phyloP scores from a whole-genome alignment of 1,140 invertebrate genomes.

The Steinernema feltiae region DNA sequence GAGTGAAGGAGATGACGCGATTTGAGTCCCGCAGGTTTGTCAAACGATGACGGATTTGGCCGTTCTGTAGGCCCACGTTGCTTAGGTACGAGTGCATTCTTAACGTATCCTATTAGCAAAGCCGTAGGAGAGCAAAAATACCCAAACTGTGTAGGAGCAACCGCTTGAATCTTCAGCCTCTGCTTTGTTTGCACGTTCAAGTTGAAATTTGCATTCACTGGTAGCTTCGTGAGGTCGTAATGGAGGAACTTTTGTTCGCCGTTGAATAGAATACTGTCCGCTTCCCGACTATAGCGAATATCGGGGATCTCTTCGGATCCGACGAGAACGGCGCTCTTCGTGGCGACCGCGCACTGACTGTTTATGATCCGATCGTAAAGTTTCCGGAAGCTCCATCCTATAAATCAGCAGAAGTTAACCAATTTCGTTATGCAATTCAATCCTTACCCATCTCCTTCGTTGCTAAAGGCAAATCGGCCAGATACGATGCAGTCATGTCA shows the following conservation, averaged over 20 bases:
- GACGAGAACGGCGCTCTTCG: neutral
- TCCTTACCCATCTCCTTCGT: neutral
- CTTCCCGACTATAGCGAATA: neutral
- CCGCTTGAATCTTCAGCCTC: neutral
- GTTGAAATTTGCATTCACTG: neutral
- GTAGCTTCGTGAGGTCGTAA: neutral
- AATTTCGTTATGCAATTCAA: too few species aligned
- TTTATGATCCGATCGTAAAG: neutral
- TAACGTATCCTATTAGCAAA: neutral
- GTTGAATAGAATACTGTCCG: neutral
- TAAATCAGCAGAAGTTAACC: too few species aligned
- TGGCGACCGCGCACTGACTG: neutral
- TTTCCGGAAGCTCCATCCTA: neutral
- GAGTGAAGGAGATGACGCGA: slow-evolving; percentile 62
- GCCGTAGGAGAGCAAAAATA: neutral
- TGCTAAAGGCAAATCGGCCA: neutral
- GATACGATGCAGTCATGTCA: neutral
- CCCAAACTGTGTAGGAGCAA: neutral
- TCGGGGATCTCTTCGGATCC: neutral
- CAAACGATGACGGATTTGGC: neutral
- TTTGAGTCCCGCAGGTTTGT: neutral
- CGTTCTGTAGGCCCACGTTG: slow-evolving; percentile 4
- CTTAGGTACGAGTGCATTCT: slow-evolving; percentile 6
- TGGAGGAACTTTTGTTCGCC: neutral
- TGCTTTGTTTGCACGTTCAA: neutral